Percentiles rank a stretch among this genome's conserved stretches.
Conservation (phyloP, 2,113 vertebrate genomes). For the Peromyscus leucopus region DNA sequence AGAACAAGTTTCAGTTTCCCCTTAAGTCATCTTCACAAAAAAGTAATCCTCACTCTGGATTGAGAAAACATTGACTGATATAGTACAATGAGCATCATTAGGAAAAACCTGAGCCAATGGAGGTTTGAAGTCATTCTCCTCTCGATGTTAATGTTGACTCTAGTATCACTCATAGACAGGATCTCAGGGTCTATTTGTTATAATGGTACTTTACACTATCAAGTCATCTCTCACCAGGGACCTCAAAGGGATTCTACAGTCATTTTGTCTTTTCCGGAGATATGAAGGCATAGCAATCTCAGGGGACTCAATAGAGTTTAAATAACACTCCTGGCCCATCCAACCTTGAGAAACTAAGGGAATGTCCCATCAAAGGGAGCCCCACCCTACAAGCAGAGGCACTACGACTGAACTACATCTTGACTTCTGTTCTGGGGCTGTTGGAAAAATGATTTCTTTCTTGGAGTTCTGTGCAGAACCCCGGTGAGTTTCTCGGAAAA, state of each 20-base stretch:
- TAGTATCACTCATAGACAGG: neutral
- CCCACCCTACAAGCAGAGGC: neutral
- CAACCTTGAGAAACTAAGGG: neutral
- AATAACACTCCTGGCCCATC: slow-evolving; percentile 39
- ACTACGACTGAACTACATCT: neutral
- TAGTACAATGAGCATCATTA: neutral
- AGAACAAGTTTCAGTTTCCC: slow-evolving; percentile 69
- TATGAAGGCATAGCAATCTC: slow-evolving; percentile 24
- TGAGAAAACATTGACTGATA: slow-evolving; percentile 51
- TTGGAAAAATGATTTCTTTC: neutral
- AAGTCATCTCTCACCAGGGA: slow-evolving; percentile 54
- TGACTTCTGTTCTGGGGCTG: neutral
- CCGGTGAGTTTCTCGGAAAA: neutral
- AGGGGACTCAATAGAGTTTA: slow-evolving; percentile 11
- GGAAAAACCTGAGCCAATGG: neutral
- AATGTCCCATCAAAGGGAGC: neutral
- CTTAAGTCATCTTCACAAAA: slow-evolving; percentile 71
- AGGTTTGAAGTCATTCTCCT: neutral
- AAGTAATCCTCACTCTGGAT: slow-evolving; percentile 4
- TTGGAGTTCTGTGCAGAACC: neutral
- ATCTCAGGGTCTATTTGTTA: slow-evolving; percentile 41
- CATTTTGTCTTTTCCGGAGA: slow-evolving; percentile 65
- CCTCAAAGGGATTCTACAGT: slow-evolving; percentile 62
- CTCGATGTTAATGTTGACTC: neutral
- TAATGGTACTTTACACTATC: slow-evolving; percentile 60